These are phyloP conservation scores for Conopomorpha cramerella DNA, from an alignment of 1,140 invertebrate genomes.

Conservation along the genomic window DNA sequence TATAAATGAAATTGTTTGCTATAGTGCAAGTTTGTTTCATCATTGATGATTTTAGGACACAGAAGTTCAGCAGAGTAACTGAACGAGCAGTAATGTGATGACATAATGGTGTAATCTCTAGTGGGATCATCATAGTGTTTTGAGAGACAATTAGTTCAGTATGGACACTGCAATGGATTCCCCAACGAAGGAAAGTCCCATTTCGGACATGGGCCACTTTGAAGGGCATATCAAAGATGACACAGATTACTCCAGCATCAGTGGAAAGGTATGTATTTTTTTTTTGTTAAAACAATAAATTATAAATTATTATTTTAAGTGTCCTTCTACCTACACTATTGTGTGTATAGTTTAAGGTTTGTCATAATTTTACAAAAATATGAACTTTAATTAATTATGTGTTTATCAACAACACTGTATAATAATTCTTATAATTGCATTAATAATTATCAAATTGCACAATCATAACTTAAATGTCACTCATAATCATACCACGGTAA, in stretches of 20 bases:
- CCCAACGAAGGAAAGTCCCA: slow-evolving; percentile 20
- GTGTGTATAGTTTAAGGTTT: too few species aligned
- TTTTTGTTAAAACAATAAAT: slow-evolving; percentile 9
- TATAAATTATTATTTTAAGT: background rate
- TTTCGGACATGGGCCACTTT: slow-evolving; percentile 24
- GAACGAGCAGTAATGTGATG: slow-evolving; percentile 14
- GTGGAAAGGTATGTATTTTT: slow-evolving; percentile 46
- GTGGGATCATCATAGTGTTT: slow-evolving; percentile 7
- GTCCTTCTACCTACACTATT: background rate
- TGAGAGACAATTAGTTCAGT: slow-evolving; percentile 5
- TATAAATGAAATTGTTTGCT: too few species aligned
- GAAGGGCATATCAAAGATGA: slow-evolving; percentile 17
- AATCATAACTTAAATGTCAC: too few species aligned
- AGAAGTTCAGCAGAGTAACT: background rate
- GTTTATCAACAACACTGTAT: too few species aligned
- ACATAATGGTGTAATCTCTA: slow-evolving; percentile 45
- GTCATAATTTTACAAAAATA: too few species aligned
- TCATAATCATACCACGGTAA: too few species aligned
- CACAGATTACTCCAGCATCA: slow-evolving; percentile 52
- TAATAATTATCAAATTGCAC: too few species aligned
- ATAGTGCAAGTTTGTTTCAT: too few species aligned
- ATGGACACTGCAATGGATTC: slow-evolving; percentile 37
- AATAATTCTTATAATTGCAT: too few species aligned
- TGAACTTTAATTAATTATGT: too few species aligned
- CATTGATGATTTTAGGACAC: background rate